Percentiles rank a stretch among this genome's conserved stretches.
Conservation (phyloP, 1,140 invertebrate genomes). For the Hycleus cichorii region DNA sequence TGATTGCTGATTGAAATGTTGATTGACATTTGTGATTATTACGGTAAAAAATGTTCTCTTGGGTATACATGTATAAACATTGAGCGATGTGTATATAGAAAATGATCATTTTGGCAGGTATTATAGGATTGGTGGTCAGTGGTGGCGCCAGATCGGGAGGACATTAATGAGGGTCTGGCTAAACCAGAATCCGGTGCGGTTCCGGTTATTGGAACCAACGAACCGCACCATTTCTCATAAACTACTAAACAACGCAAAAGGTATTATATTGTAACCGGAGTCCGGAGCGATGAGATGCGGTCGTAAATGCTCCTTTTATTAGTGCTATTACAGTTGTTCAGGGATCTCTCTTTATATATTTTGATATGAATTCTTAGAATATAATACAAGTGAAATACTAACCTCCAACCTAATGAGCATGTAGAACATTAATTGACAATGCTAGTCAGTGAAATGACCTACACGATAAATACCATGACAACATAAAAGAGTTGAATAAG, state of each 20-base stretch:
- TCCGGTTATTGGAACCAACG: conserved; percentile 28
- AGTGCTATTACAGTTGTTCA: conserved; percentile 15
- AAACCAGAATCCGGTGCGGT: conserved; percentile 23
- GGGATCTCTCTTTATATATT: neutral
- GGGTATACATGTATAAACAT: too few species aligned
- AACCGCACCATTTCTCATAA: conserved; percentile 25
- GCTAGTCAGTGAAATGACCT: too few species aligned
- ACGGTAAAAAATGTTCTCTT: too few species aligned
- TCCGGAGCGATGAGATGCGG: conserved; percentile 19
- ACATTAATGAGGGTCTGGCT: conserved; percentile 28
- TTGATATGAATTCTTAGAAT: neutral
- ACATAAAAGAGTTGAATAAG: too few species aligned
- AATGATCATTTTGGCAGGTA: too few species aligned
- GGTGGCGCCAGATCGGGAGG: conserved; percentile 22
- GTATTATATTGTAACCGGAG: conserved; percentile 20
- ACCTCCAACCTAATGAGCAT: too few species aligned
- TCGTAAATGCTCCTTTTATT: conserved; percentile 26
- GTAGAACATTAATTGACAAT: too few species aligned
- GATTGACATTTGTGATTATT: too few species aligned
- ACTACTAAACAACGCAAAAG: conserved; percentile 22
- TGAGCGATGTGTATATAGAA: too few species aligned
- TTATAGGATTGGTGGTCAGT: neutral
- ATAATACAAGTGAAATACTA: too few species aligned
- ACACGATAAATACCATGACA: too few species aligned
- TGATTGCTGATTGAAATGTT: too few species aligned